Base-by-base conservation (phyloP, 2,113 vertebrate genomes). In the Chelonoidis abingdonii region DNA sequence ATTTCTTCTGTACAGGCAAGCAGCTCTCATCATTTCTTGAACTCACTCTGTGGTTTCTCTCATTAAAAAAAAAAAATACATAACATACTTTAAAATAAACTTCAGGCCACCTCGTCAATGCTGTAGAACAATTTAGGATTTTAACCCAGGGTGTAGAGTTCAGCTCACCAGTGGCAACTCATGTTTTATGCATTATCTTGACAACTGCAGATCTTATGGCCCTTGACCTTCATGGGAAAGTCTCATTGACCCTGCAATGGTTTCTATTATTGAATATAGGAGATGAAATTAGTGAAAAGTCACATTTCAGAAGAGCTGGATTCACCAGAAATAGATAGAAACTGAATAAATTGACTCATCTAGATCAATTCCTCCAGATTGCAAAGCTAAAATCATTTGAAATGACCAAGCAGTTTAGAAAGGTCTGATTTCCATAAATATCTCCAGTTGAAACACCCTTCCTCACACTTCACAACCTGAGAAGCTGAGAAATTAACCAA, bases 251-350 rank as follows among this genome's bases (percentile, higher is more conserved):
- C 83, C 90, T 25, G 59, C 41, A 13, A 0, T 5, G 29, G 49
- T 75, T 79, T 50, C 72, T 85, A 52, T 80, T n/a, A 50, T 22
- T 80, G 31, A 50, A 27, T 31, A 22, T 21, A n/a, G 13, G 89
- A 84, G 83, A 53, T 22, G 14, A 84, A 91, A 80, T 91, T 41
- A 52, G 62, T 69, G 62, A 69, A 65, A 65, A 69, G 0, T 0
- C 78, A 10, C 50, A 5, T 93, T 96, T 93, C n/a, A 83, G 38
- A 85, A 92, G 78, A 93, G 44, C 53, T 56, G 56, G 87, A 94
- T 87, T 86, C 25, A 16, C 35, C 44, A 82, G 83, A 91, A 87
- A 89, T 76, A 91, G 83, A 89, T 92, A 27, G 81, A 75, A 25
- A 22, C 3, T 76, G 88, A 92, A 82, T 57, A 92, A 47, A 88